A percentile compares a stretch with the other conserved stretches of the same genome.
Conservation (phyloP, 2,797 vertebrate species). For the Otus scops region DNA sequence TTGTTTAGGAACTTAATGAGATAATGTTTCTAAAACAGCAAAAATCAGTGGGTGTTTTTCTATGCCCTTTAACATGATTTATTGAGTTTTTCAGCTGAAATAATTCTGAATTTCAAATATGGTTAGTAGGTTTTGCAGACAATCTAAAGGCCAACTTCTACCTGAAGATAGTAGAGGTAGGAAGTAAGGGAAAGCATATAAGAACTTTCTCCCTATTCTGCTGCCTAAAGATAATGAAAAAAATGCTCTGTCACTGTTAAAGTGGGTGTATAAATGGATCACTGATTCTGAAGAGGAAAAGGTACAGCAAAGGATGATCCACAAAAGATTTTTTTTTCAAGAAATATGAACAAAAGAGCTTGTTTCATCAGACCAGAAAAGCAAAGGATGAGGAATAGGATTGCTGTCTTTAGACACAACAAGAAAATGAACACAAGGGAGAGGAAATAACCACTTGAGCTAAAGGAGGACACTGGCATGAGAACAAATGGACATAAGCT, state of each 20-base stretch:
- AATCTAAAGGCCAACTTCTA: not conserved
- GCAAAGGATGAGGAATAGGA: not conserved
- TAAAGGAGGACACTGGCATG: not conserved
- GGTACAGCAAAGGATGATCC: not conserved
- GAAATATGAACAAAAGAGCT: not conserved
- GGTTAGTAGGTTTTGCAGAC: not conserved
- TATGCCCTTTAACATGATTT: not conserved
- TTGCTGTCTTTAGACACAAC: not conserved
- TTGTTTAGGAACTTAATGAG: conserved; percentile 43
- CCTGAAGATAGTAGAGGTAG: not conserved
- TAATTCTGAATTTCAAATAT: not conserved
- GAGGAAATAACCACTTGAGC: not conserved
- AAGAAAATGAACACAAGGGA: not conserved
- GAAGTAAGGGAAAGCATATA: not conserved
- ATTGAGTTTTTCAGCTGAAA: not conserved
- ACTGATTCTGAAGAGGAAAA: not conserved
- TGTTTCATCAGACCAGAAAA: not conserved
- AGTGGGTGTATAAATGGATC: not conserved
- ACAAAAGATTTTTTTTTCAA: not conserved
- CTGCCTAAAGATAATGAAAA: not conserved
- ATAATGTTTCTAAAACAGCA: conserved; percentile 35
- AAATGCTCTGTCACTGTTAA: not conserved
- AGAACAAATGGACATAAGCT: not conserved
- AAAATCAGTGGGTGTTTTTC: conserved; percentile 21
- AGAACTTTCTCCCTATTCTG: not conserved